Conservation (phyloP, 2,888 invertebrate genomes). For the Mechanitis messenoides region DNA sequence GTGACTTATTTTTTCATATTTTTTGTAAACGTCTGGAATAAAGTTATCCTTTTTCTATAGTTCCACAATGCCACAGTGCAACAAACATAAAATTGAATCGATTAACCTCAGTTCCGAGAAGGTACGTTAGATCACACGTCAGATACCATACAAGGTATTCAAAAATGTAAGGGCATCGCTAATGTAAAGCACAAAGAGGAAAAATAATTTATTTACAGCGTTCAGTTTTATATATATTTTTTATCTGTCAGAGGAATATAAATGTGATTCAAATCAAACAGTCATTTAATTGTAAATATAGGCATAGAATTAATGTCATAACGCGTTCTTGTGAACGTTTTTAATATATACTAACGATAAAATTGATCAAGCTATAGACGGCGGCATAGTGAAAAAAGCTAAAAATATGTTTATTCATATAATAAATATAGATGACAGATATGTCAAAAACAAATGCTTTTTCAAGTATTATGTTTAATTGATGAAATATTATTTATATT, state of each 20-base stretch:
- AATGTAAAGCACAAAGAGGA: slow-evolving; percentile 18
- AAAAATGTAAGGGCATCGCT: slow-evolving; percentile 18
- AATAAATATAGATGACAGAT: no score
- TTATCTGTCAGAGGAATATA: slow-evolving; percentile 7
- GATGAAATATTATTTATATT: background rate
- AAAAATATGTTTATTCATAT: no score
- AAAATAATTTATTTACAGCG: background rate
- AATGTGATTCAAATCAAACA: background rate
- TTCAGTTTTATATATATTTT: slow-evolving; percentile 18
- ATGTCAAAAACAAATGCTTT: no score
- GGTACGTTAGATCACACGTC: slow-evolving; percentile 36
- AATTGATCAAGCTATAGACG: no score
- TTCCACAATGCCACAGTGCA: slow-evolving; percentile 23
- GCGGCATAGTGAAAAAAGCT: no score
- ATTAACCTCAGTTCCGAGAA: slow-evolving; percentile 35
- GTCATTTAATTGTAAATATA: no score
- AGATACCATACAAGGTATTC: slow-evolving; percentile 34
- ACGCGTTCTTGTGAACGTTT: no score
- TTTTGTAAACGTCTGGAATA: no score
- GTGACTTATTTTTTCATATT: no score
- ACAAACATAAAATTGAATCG: slow-evolving; percentile 31
- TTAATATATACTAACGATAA: no score
- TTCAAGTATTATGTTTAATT: no score
- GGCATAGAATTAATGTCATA: no score
- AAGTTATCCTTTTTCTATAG: slow-evolving; percentile 5